A percentile compares a stretch with the other conserved stretches of the same genome.
Evolutionary conservation across 2,888 invertebrate genomes (phyloP).

Genomic region (Pristionchus japonicus): DNA sequence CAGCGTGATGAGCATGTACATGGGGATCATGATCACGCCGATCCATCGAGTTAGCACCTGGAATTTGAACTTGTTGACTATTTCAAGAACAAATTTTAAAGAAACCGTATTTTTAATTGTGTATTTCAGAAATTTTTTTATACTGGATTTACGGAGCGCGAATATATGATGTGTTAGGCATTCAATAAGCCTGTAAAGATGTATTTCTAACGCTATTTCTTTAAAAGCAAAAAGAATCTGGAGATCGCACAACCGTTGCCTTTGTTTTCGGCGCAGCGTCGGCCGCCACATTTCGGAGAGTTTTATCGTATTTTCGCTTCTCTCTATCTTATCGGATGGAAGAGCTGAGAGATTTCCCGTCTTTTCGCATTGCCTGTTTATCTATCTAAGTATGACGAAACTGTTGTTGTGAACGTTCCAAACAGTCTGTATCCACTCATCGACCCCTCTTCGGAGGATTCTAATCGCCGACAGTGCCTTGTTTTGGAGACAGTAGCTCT

Average conservation of each 20-base stretch:
- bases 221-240: not conserved
- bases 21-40: conserved; percentile 23
- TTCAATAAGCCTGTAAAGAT: too few species aligned
- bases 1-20: conserved; percentile 33
- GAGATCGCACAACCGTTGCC: not conserved
- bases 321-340: not conserved
- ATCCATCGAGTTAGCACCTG: conserved; percentile 39
- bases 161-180: too few species aligned
- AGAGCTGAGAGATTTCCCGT: too few species aligned
- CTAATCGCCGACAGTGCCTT: not conserved
- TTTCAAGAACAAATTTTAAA: not conserved
- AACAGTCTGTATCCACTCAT: too few species aligned
- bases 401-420: too few species aligned
- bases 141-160: too few species aligned
- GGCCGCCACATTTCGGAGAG: not conserved
- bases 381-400: not conserved
- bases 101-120: not conserved
- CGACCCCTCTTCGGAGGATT: not conserved
- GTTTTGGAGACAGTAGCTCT: not conserved
- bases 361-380: not conserved
- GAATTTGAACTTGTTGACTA: not conserved
- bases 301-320: not conserved
- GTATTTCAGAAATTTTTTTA: too few species aligned
- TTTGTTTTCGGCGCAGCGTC: not conserved
- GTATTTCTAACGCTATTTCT: too few species aligned